These are phyloP conservation scores for Dicyrtomina minuta DNA, from an alignment of 2,888 invertebrate genomes.

Conservation along the genomic window DNA sequence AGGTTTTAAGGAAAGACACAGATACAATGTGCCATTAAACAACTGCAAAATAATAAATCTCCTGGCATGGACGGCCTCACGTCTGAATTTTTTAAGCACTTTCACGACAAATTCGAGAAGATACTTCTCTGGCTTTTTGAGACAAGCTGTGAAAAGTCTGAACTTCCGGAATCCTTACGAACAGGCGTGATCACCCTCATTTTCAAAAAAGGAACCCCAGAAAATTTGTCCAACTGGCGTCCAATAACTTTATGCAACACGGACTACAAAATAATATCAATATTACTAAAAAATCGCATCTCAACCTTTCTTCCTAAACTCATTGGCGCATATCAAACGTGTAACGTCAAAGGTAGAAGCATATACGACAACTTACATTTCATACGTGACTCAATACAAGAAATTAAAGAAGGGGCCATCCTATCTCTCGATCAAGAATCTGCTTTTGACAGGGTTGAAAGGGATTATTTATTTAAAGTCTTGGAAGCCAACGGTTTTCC, in stretches of 20 bases:
- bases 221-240: not conserved
- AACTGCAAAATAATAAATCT: not conserved
- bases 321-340: not conserved
- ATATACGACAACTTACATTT: not conserved
- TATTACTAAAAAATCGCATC: not conserved
- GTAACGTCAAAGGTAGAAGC: not conserved
- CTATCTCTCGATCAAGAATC: not conserved
- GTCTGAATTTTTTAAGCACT: not conserved
- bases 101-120: not conserved
- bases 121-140: not conserved
- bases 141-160: too few species aligned
- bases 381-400: not conserved
- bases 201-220: not conserved
- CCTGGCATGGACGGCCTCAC: not conserved
- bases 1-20: too few species aligned
- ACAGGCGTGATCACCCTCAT: not conserved
- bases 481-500: not conserved
- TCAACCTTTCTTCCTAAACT: not conserved
- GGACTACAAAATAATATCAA: not conserved
- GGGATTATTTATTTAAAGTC: not conserved
- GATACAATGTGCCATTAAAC: not conserved
- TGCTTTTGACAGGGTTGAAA: not conserved
- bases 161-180: not conserved
- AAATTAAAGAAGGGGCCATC: not conserved
- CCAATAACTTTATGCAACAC: not conserved